Evolutionary conservation across 2,888 invertebrate species (phyloP).

Genomic region (Sturmia bella): DNA sequence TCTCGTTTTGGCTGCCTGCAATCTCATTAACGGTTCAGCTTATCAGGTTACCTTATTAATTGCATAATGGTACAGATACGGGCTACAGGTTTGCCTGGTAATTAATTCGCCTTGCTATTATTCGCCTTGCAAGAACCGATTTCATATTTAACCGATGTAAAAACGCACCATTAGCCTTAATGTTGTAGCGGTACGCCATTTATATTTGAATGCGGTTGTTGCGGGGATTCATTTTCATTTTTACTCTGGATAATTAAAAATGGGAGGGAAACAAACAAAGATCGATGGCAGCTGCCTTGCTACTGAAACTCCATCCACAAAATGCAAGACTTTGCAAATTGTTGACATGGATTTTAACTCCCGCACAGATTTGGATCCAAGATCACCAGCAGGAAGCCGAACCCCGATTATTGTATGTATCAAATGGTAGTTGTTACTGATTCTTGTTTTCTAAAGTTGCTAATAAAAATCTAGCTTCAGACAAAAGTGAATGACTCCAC

Average conservation of each 20-base stretch:
- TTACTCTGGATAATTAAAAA: conserved; percentile 51
- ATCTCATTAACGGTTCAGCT: too few relatives aligned
- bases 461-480: conserved; percentile 33
- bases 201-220: conserved; percentile 36
- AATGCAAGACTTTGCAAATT: conserved; percentile 17
- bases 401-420: conserved; percentile 77
- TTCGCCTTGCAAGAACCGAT: too few relatives aligned
- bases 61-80: too few relatives aligned
- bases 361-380: conserved; percentile 74
- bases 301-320: conserved; percentile 73
- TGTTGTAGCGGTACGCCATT: conserved; percentile 37
- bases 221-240: neutral
- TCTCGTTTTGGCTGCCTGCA: too few relatives aligned
- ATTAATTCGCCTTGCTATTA: too few relatives aligned
- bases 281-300: conserved; percentile 75
- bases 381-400: conserved; percentile 77
- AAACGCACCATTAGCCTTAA: neutral
- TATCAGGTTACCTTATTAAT: too few relatives aligned
- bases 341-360: neutral
- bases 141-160: too few relatives aligned
- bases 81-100: too few relatives aligned
- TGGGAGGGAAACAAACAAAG: conserved; percentile 78
- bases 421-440: neutral
- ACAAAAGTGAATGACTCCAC: conserved; percentile 9
- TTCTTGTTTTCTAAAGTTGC: too few relatives aligned